Percentiles rank a stretch among this genome's conserved stretches.
These are phyloP conservation scores for Idaea dimidiata DNA, from an alignment of 2,888 invertebrate genomes.

Conservation along the genomic window DNA sequence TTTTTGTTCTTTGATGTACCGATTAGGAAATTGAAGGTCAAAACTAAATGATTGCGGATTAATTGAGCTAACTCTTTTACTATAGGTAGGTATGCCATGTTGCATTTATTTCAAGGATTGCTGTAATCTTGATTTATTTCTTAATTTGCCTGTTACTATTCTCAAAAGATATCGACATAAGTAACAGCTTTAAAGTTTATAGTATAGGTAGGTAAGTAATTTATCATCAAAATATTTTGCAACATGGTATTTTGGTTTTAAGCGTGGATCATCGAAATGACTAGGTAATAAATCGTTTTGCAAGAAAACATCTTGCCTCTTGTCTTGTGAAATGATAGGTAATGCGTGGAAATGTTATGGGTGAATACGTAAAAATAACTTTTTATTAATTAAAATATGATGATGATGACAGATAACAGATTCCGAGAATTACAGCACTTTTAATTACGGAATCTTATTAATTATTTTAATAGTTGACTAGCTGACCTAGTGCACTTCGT, in stretches of 20 bases:
- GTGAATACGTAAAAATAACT: no score
- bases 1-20: not conserved
- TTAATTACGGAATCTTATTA: no score
- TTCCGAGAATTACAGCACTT: no score
- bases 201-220: not conserved
- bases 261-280: not conserved
- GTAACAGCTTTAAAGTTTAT: not conserved
- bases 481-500: no score
- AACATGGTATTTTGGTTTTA: not conserved
- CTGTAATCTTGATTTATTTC: constrained; percentile 4
- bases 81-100: not conserved
- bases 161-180: not conserved
- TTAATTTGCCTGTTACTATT: constrained; percentile 4
- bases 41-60: not conserved
- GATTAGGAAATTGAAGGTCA: not conserved
- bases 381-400: no score
- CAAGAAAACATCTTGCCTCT: not conserved
- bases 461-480: no score
- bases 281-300: not conserved
- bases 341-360: not conserved
- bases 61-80: not conserved
- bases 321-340: not conserved
- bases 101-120: not conserved
- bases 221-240: not conserved
- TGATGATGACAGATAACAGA: no score